Conservation (phyloP, 2,888 invertebrate species). For the Dryadula phaetusa region DNA sequence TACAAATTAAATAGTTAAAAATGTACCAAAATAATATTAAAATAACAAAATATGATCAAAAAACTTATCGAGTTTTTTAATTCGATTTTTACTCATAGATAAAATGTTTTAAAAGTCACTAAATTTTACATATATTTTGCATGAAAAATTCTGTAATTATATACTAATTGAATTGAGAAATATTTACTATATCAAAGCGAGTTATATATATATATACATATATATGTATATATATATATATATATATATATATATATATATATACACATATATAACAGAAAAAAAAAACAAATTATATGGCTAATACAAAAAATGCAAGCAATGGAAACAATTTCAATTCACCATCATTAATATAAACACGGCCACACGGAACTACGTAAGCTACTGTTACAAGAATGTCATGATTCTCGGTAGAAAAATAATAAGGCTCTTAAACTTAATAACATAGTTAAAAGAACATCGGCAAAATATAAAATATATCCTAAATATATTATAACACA, state of each 20-base stretch:
- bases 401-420: neutral
- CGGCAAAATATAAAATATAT: neutral
- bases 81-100: no score
- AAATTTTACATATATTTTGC: no score
- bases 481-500: neutral
- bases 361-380: slow-evolving; percentile 12
- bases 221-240: no score
- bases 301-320: neutral
- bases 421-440: neutral
- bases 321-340: neutral
- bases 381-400: slow-evolving; percentile 2
- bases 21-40: no score
- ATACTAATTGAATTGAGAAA: no score
- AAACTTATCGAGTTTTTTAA: no score
- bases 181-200: no score
- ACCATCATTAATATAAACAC: slow-evolving; percentile 1
- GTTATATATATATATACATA: no score
- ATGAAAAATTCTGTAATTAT: no score
- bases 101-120: no score
- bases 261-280: neutral
- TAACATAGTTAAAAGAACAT: neutral
- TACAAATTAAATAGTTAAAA: neutral
- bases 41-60: no score
- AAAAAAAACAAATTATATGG: neutral
- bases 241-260: no score